Conservation (phyloP, 2,888 invertebrate genomes). For the Xestia c-nigrum region DNA sequence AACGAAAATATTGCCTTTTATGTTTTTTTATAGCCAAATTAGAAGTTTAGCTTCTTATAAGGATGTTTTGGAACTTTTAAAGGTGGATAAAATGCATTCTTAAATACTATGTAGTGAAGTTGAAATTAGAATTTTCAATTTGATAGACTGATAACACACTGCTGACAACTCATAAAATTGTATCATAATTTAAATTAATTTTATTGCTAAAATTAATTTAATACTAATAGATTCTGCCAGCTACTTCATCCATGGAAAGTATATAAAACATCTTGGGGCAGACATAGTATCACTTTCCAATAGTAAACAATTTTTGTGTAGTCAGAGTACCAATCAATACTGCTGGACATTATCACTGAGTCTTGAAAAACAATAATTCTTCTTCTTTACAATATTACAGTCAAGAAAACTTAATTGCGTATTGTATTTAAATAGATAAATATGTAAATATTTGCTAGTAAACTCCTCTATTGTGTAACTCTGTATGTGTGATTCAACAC, state of each 20-base stretch:
- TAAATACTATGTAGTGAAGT: background rate
- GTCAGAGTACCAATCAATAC: background rate
- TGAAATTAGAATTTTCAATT: background rate
- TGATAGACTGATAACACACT: background rate
- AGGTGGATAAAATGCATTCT: background rate
- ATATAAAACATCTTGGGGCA: background rate
- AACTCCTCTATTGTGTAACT: background rate
- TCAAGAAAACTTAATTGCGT: background rate
- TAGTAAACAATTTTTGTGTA: background rate
- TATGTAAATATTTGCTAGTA: background rate
- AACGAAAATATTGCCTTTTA: slow-evolving; percentile 6
- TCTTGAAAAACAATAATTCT: background rate
- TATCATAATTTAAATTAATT: slow-evolving; percentile 2
- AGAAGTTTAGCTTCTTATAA: background rate
- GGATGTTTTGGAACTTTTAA: background rate
- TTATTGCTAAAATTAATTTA: background rate
- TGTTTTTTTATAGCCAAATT: background rate
- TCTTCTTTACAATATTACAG: background rate
- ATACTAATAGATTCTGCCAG: background rate
- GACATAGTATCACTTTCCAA: background rate
- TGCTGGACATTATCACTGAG: background rate
- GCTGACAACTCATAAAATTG: background rate
- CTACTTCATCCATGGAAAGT: background rate
- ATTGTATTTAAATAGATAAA: background rate
- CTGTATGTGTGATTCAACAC: background rate